Evolutionary conservation across 2,888 invertebrate genomes (phyloP), one percentile per base, ranked within the genome.

Genomic region (Tinea semifulvella): DNA sequence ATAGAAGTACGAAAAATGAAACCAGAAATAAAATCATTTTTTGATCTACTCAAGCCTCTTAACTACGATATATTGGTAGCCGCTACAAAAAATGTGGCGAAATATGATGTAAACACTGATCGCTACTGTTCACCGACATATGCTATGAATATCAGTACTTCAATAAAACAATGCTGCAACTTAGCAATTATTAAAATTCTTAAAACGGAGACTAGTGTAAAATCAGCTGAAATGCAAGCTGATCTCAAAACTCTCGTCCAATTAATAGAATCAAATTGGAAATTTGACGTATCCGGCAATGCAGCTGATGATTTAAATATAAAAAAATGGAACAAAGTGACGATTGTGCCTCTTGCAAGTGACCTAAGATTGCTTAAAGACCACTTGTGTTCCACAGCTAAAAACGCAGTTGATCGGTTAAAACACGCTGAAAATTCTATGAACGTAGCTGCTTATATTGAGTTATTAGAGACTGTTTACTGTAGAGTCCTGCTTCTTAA

Each of bases 1-100:
- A 31, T 31, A 10, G 31, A 31, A 31, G 13, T 31, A 31, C 8
- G 11, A 31, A 31, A 31, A 31, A 31, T 31, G 6, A 7, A 31
- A 11, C 31, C 31, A 31, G 31, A 7, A 8, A 31, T 31, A 31
- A 6, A 25, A 7, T 7, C 6, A 6, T 25, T 25, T 6, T 7
- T 8, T 7, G 25, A 25, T 7, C 8, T 6, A 6, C 6, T 25
- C 25, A 25, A 25, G 5, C 31, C 31, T 7, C 6, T 31, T 8
- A 5, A 10, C 4, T 31, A 10, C 31, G 5, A 7, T 11, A n/a
- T 10, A 5, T 5, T 31, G 5, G 4, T 5, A 6, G 25, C 6
- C 6, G 25, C 25, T 7, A 8, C 8, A 7, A 25, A 8, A 8
- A 8, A 6, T 25, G 25, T 25, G 25, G 6, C 25, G 8, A n/a